Evolutionary conservation across 2,888 invertebrate genomes (phyloP), one percentile per base, ranked within the genome.

Genomic region (Sisyra nigra): DNA sequence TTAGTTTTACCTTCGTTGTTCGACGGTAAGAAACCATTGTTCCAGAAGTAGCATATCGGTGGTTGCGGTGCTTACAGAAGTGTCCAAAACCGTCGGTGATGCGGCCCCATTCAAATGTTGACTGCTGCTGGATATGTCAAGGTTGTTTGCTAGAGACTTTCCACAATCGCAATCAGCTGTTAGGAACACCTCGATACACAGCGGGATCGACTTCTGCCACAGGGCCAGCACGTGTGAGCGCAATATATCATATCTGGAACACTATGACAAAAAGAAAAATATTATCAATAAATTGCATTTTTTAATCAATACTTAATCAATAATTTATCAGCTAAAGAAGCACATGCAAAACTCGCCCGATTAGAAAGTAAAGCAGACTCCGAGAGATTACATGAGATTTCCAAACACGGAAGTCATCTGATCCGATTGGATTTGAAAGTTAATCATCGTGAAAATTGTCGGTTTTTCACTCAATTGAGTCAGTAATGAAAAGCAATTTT

Each of bases 121-220:
- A 17, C 17, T 11, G n/a, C 13, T 19, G 15, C 17, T 37, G 31
- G 37, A 38, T 17, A 31, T 30, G 32, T 43, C 37, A 11, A 52
- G 11, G 60, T 58, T 46, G 60, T 57, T 44, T 55, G 55, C 18
- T 51, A 50, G 11, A 65, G 66, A 18, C 15, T 38, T 32, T 10
- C 43, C 43, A 53, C 75, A 74, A 47, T 67, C 63, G 62, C 87
- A 88, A 50, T 76, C 71, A 37, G 83, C 79, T 48, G 79, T 78
- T 46, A 88, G 67, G 46, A 85, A 63, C 40, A 87, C 85, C 63
- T 88, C 87, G 47, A 89, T 76, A 59, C 83, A 84, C 54, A 87
- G 66, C 2, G 83, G 81, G 46, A 80, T 74, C 50, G 72, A 71
- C 53, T 80, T 80, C 46, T 69, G 69, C 75, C 80, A 82, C 51